These are phyloP conservation scores for Diploptera punctata DNA, from an alignment of 2,888 invertebrate species.

Conservation along the genomic window DNA sequence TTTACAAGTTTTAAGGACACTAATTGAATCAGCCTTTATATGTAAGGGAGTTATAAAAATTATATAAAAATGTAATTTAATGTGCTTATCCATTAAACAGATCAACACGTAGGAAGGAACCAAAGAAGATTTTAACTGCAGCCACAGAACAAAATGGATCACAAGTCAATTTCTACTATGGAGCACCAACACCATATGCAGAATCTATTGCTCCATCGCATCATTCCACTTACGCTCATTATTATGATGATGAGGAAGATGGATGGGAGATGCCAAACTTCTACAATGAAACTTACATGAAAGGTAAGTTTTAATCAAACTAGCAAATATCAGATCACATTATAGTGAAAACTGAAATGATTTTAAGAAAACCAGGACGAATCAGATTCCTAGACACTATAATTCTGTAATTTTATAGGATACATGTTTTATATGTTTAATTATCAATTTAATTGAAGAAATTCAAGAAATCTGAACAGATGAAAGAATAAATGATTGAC, in stretches of 20 bases:
- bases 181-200: slow-evolving; percentile 93
- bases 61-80: not conserved
- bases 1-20: too few relatives aligned
- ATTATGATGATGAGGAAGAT: slow-evolving; percentile 95
- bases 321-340: too few relatives aligned
- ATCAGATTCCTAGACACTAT: not conserved
- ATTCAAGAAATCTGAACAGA: too few relatives aligned
- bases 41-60: too few relatives aligned
- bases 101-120: slow-evolving; percentile 86
- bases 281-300: slow-evolving; percentile 96
- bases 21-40: too few relatives aligned
- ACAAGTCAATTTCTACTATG: slow-evolving; percentile 96
- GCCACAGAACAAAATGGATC: slow-evolving; percentile 92
- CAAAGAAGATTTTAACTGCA: slow-evolving; percentile 88
- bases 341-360: too few relatives aligned
- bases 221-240: slow-evolving; percentile 94
- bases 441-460: too few relatives aligned
- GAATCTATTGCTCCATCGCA: slow-evolving; percentile 95
- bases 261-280: slow-evolving; percentile 99
- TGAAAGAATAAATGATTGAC: too few relatives aligned
- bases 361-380: not conserved
- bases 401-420: too few relatives aligned
- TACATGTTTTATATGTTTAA: too few relatives aligned
- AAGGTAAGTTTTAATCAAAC: slow-evolving; percentile 76
- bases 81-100: slow-evolving; percentile 54